Conservation (phyloP, 2,888 invertebrate genomes). For the Geophilus truncorum region DNA sequence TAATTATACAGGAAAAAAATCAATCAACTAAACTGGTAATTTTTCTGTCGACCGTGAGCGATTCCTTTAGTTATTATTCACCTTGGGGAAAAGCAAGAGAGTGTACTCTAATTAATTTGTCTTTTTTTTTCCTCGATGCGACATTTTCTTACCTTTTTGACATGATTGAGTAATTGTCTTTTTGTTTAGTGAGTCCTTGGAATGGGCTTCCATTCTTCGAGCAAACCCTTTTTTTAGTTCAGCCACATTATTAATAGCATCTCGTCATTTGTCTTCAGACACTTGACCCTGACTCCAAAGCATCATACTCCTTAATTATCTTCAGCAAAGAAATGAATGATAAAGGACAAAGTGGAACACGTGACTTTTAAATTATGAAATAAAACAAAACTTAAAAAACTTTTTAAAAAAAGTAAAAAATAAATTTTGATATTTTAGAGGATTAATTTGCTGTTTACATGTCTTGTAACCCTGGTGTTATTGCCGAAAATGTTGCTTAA, state of each 20-base stretch:
- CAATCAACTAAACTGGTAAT: not conserved
- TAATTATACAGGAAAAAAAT: not conserved
- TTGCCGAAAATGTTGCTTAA: not conserved
- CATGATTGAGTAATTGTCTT: not conserved
- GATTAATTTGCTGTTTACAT: not conserved
- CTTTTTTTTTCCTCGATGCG: not conserved
- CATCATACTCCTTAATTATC: not conserved
- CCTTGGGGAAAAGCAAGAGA: not conserved
- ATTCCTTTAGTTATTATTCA: not conserved
- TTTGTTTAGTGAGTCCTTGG: not conserved
- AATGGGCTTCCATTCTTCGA: not conserved
- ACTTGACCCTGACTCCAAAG: not conserved
- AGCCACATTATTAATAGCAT: not conserved
- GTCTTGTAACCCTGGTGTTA: not conserved
- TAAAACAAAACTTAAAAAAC: not conserved
- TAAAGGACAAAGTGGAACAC: not conserved
- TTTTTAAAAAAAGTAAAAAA: too few species aligned
- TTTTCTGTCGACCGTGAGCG: not conserved
- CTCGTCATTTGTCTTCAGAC: not conserved
- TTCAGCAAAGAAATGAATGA: not conserved
- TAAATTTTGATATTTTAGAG: not conserved
- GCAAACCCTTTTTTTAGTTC: not conserved
- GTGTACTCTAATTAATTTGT: not conserved
- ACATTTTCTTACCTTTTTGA: not conserved
- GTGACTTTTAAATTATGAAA: not conserved